Evolutionary conservation across 2,113 vertebrate species (phyloP), one percentile per base, ranked within the genome.

Genomic region (Xiphophorus hellerii): DNA sequence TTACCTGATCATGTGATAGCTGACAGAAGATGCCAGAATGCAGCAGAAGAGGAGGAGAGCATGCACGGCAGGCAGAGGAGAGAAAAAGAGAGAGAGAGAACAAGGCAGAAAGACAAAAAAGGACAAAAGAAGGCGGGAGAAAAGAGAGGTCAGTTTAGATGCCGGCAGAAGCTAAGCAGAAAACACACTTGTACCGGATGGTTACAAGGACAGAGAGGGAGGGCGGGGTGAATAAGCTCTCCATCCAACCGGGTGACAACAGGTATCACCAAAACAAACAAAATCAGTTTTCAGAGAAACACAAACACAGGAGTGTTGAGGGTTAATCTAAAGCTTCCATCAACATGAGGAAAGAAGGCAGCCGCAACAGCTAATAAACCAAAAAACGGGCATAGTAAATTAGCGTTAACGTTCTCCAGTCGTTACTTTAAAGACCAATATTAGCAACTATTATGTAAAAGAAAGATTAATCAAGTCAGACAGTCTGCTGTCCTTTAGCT

Each of bases 1-100:
- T 99, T 99, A 99, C 98, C 98, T 99, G 98, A 99, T 98, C 95
- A 96, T 95, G 96, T 99, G 98, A 98, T 97, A 99, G 96, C 98
- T 99, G 97, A 96, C 95, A 97, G 96, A 97, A 96, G 96, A 96
- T 94, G 96, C 97, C 98, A 97, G 95, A 97, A 96, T 97, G 96
- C 97, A 98, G 97, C 97, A 96, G 94, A 11, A n/a, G 51, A n/a
- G 51, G 51, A 25, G 80, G 95, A 95, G 96, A 95, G 96, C 96
- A 97, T 97, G 96, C 96, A 96, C 94, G 93, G 93, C 93, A 94
- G 95, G 96, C 96, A 96, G 95, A 97, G 95, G 92, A 92, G 93
- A 94, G 94, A 33, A 33, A 33, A 5, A 20, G 33, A 39, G 39
- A 28, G 37, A 39, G 42, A 33, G 22, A 29, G 22, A 64, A 61